A percentile compares a stretch with the other conserved stretches of the same genome.
Conservation (phyloP, 2,797 vertebrate genomes). For the Rhabdomys pumilio region DNA sequence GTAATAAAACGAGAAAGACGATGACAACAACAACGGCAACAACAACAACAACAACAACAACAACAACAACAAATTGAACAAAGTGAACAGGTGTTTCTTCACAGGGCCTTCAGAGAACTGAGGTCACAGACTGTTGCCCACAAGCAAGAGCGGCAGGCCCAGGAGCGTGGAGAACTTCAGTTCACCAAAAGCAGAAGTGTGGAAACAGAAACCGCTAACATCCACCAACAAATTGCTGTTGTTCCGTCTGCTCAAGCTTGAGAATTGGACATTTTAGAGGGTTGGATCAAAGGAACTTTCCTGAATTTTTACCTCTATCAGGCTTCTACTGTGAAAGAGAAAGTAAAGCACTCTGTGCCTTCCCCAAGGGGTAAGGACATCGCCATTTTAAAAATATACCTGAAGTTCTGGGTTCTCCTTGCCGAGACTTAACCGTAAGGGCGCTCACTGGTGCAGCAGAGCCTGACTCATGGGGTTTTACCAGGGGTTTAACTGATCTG, state of each 20-base stretch:
- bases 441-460: not conserved
- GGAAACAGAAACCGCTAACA: not conserved
- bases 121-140: conserved; percentile 15
- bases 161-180: not conserved
- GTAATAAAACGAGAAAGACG: not conserved
- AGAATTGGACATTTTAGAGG: not conserved
- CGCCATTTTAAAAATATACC: not conserved
- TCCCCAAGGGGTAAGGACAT: not conserved
- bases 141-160: not conserved
- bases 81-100: not conserved
- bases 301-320: not conserved
- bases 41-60: not conserved
- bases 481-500: not conserved
- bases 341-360: not conserved
- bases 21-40: not conserved
- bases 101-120: not conserved
- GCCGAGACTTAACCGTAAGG: not conserved
- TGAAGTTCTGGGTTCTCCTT: conserved; percentile 11
- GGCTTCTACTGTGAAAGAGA: not conserved
- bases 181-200: not conserved
- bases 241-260: not conserved
- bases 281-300: not conserved
- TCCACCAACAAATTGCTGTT: not conserved
- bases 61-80: not conserved
- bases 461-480: conserved; percentile 48